Percentiles rank a stretch among this genome's conserved stretches.
These are phyloP conservation scores for Hydrotaea cyrtoneurina DNA, from an alignment of 2,888 invertebrate genomes.

Conservation along the genomic window DNA sequence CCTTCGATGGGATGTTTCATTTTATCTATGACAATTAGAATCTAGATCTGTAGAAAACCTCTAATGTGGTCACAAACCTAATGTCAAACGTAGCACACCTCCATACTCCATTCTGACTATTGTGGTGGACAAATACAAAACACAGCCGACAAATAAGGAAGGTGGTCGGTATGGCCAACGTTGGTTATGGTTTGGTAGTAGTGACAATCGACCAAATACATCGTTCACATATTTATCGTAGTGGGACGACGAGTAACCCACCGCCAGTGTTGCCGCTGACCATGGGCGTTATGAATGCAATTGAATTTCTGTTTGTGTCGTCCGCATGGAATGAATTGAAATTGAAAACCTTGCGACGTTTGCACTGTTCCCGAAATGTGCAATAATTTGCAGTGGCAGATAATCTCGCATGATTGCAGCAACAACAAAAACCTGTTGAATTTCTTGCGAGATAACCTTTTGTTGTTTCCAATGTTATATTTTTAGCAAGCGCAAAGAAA, in stretches of 20 bases:
- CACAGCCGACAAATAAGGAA: slow-evolving; percentile 10
- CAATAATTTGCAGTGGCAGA: slow-evolving; percentile 36
- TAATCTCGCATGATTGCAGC: slow-evolving; percentile 31
- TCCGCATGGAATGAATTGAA: background rate
- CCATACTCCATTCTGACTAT: background rate
- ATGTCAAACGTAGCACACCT: too few relatives aligned
- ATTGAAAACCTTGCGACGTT: slow-evolving; percentile 19
- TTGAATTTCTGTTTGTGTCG: background rate
- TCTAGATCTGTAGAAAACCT: too few relatives aligned
- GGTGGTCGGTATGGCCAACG: slow-evolving; percentile 17
- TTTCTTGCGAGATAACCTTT: slow-evolving; percentile 33
- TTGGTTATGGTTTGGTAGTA: background rate
- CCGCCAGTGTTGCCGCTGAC: background rate
- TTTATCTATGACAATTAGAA: too few relatives aligned
- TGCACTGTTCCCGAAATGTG: slow-evolving; percentile 32
- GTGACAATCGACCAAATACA: background rate
- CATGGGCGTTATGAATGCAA: background rate
- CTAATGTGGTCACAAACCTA: too few relatives aligned
- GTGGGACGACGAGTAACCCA: slow-evolving; percentile 7
- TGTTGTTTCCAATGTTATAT: slow-evolving; percentile 6
- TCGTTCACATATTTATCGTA: background rate
- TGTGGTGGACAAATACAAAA: background rate
- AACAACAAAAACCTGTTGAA: slow-evolving; percentile 14
- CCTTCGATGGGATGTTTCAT: too few relatives aligned
- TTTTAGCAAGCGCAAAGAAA: slow-evolving; percentile 10